phyloP scores from a whole-genome alignment of 2,797 vertebrate genomes.

The Odontamblyopus lacepedii region DNA sequence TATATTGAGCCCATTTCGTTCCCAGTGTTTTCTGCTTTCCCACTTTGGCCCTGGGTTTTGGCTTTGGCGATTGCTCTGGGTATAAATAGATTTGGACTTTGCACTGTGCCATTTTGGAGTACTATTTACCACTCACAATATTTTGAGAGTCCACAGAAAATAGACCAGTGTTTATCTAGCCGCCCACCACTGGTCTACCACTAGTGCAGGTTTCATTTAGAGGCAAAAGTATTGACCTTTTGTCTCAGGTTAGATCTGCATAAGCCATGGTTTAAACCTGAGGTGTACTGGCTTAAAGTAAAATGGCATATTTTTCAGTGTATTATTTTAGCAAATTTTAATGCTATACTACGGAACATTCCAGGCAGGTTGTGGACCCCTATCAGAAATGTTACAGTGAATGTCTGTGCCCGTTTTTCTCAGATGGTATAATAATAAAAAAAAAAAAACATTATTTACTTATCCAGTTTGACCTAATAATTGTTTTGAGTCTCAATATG shows the following conservation, averaged over 20 bases:
- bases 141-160: not conserved
- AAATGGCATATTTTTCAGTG: no score
- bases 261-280: no score
- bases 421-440: no score
- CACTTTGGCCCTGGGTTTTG: not conserved
- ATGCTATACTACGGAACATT: no score
- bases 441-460: not conserved
- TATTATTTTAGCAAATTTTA: no score
- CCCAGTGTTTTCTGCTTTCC: not conserved
- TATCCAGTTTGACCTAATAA: not conserved
- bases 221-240: not conserved
- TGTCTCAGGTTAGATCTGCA: not conserved
- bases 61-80: not conserved
- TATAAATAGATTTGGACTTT: conserved; percentile 7
- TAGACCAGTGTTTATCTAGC: not conserved
- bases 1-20: not conserved
- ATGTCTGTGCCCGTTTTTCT: not conserved
- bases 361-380: no score
- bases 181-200: not conserved
- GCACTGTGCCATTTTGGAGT: conserved; percentile 1
- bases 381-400: no score
- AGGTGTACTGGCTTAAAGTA: no score
- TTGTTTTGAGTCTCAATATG: not conserved
- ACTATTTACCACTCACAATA: not conserved
- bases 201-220: not conserved